Evolutionary conservation across 2,113 vertebrate species (phyloP).

Genomic region (Callopanchax toddi): DNA sequence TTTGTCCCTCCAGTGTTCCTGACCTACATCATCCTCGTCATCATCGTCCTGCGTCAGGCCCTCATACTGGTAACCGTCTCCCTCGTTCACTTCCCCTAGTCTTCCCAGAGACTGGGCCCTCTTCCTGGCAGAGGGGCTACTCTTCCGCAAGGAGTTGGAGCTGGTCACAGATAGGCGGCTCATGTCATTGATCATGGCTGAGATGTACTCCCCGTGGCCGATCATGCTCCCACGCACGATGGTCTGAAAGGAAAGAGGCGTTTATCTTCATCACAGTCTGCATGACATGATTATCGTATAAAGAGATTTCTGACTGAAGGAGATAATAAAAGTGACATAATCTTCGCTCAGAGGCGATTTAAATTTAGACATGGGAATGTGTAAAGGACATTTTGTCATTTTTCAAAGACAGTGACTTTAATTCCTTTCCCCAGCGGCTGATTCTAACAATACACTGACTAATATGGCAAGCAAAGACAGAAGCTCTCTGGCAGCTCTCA

Average conservation of each 20-base stretch:
- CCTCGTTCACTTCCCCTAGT: slow-evolving; percentile 88
- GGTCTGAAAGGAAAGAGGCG: slow-evolving; percentile 80
- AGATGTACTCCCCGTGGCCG: slow-evolving; percentile 91
- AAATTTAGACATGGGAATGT: slow-evolving; percentile 67
- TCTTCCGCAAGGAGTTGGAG: slow-evolving; percentile 92
- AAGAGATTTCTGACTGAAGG: slow-evolving; percentile 41
- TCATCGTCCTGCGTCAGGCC: slow-evolving; percentile 83
- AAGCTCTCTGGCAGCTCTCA: neutral
- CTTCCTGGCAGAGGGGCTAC: slow-evolving; percentile 88
- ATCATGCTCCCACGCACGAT: slow-evolving; percentile 93
- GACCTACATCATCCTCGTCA: slow-evolving; percentile 69
- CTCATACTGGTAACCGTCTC: slow-evolving; percentile 88
- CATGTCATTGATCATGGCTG: slow-evolving; percentile 92
- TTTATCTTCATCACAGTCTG: slow-evolving; percentile 44
- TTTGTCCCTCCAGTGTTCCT: slow-evolving; percentile 86
- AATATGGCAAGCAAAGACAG: slow-evolving; percentile 29
- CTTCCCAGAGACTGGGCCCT: slow-evolving; percentile 92
- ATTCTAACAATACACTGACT: slow-evolving; percentile 38
- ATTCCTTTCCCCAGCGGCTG: slow-evolving; percentile 41
- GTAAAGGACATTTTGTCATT: slow-evolving; percentile 61
- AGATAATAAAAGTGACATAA: slow-evolving; percentile 58
- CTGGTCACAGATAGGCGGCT: slow-evolving; percentile 95
- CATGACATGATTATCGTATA: slow-evolving; percentile 34
- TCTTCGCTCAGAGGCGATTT: slow-evolving; percentile 58
- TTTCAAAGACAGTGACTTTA: slow-evolving; percentile 45